Evolutionary conservation across 2,888 invertebrate genomes (phyloP).

Genomic region (Pharmacophagus antenor): DNA sequence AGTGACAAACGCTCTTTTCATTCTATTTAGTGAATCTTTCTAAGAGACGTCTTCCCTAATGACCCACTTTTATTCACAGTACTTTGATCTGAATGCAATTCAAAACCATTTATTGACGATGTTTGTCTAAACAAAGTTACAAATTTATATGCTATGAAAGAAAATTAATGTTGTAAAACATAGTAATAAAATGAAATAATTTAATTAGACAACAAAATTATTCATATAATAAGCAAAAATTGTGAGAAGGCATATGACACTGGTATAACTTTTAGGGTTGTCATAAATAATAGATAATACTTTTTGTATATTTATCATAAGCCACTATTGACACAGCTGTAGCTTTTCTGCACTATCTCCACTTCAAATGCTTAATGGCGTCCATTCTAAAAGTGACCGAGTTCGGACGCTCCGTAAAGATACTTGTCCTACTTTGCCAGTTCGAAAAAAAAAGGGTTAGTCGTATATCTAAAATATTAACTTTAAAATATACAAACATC

Average conservation of each 20-base stretch:
- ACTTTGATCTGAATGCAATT: slow-evolving; percentile 3
- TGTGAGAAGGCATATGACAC: neutral
- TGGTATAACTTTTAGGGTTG: neutral
- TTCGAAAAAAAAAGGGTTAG: neutral
- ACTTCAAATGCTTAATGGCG: slow-evolving; percentile 10
- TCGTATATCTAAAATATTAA: neutral
- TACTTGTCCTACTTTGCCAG: slow-evolving; percentile 21
- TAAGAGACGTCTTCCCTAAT: slow-evolving; percentile 14
- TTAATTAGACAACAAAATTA: neutral
- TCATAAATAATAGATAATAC: neutral
- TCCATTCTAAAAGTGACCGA: slow-evolving; percentile 16
- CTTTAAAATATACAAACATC: too few relatives aligned
- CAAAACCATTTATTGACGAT: slow-evolving; percentile 2
- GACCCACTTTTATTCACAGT: slow-evolving; percentile 25
- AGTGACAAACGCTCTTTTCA: slow-evolving; percentile 25
- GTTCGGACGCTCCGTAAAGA: slow-evolving; percentile 15
- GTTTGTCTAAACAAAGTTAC: neutral
- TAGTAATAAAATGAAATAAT: neutral
- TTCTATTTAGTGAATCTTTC: slow-evolving; percentile 12
- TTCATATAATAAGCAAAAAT: neutral
- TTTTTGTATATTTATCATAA: neutral
- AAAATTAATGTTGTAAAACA: neutral
- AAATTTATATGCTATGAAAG: neutral
- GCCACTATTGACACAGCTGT: slow-evolving; percentile 9
- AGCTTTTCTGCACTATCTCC: neutral